Evolutionary conservation across 2,113 vertebrate genomes (phyloP), one percentile per base, ranked within the genome.

Genomic region (Mohoua ochrocephala): DNA sequence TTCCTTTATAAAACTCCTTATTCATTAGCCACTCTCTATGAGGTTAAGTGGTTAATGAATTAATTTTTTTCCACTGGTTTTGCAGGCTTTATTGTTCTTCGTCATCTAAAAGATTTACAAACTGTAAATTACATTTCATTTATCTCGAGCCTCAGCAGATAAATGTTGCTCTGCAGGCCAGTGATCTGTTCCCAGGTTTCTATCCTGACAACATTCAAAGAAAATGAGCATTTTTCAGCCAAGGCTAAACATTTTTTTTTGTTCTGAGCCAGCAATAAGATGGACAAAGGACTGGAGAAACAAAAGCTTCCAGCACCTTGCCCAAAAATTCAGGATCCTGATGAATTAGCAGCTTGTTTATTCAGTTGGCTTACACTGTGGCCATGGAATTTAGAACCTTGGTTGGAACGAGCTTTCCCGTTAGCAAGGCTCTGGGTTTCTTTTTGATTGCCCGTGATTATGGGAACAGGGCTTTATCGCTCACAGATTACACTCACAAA

Each of bases 301-400:
- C 49, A 84, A 89, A 82, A 84, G 44, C 69, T 95, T 81, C 69
- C 26, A 61, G 24, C 60, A 67, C 53, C 50, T 93, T 91, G 53
- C 69, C 91, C 74, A 87, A 68, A 53, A 41, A 33, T 70, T 60
- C 27, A 15, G 45, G 49, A 89, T 78, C n/a, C 60, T 84, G 74
- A 76, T 85, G 65, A 89, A 89, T 91, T 87, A 95, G 56, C 61
- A 87, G 70, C 57, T 94, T 85, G 91, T 94, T 97, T 93, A 87
- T 79, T 85, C 89, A 87, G 26, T 87, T 94, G 87, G 87, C 87
- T 94, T 65, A 64, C 37, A 4, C 47, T 13, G 14, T 50, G 33
- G 82, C 59, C 9, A 1, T 45, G 85, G 76, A 88, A 96, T 88
- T 95, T 77, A 86, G 87, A 89, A 77, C 84, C 53, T 81, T 35